These are phyloP conservation scores for Ostrea edulis DNA, from an alignment of 1,140 invertebrate species.

Conservation along the genomic window DNA sequence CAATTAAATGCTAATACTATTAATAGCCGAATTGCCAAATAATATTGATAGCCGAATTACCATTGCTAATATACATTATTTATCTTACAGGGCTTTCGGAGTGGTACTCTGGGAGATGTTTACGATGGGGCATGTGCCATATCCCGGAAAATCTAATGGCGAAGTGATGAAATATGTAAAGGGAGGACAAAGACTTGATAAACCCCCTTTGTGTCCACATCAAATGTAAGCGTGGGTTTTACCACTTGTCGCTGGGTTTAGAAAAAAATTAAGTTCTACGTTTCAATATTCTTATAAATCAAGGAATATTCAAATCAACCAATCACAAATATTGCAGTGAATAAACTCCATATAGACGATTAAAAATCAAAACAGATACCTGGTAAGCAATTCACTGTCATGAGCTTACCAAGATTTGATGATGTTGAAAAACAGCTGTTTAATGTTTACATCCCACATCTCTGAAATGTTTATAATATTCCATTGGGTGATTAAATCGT, in stretches of 20 bases:
- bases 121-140: slow-evolving; percentile 97
- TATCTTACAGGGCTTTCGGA: slow-evolving; percentile 89
- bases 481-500: no score
- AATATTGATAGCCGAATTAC: background rate
- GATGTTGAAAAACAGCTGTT: no score
- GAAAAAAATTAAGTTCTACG: background rate
- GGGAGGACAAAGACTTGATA: slow-evolving; percentile 90
- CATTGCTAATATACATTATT: background rate
- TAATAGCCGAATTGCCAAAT: no score
- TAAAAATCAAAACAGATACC: no score
- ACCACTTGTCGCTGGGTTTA: background rate
- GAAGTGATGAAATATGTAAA: slow-evolving; percentile 97
- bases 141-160: slow-evolving; percentile 94
- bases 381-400: no score
- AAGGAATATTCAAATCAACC: no score
- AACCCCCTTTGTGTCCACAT: slow-evolving; percentile 87
- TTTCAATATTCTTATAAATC: background rate
- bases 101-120: slow-evolving; percentile 95
- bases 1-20: no score
- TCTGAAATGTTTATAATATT: no score
- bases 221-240: slow-evolving; percentile 85
- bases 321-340: no score
- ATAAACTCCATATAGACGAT: no score
- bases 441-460: no score
- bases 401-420: no score